Percentiles rank a stretch among this genome's conserved stretches.
These are phyloP conservation scores for Apodemus agrarius DNA, from an alignment of 2,797 vertebrate genomes.

Conservation along the genomic window DNA sequence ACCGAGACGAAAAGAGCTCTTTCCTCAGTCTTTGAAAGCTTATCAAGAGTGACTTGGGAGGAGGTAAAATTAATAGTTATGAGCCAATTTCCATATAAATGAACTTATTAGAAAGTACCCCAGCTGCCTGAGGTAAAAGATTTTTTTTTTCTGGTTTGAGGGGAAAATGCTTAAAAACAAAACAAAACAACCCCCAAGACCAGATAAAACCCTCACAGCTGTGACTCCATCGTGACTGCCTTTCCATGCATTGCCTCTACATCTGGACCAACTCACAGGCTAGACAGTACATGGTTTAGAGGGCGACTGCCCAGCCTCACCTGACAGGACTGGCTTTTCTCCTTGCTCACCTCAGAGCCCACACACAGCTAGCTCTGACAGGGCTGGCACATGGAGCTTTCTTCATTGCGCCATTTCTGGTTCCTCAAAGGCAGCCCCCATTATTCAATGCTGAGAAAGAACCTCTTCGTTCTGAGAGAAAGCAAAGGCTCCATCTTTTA, in stretches of 20 bases:
- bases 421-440: neutral
- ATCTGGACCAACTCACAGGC: slow-evolving; percentile 14
- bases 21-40: slow-evolving; percentile 86
- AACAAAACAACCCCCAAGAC: neutral
- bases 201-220: slow-evolving; percentile 46
- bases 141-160: slow-evolving; percentile 83
- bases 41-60: slow-evolving; percentile 85
- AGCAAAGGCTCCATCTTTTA: neutral
- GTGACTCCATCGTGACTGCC: slow-evolving; percentile 74
- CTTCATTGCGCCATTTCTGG: neutral
- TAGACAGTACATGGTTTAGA: neutral
- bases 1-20: slow-evolving; percentile 82
- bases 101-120: slow-evolving; percentile 85
- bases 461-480: neutral
- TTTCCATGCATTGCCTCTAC: slow-evolving; percentile 56
- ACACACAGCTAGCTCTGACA: neutral
- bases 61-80: slow-evolving; percentile 85
- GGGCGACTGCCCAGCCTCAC: neutral
- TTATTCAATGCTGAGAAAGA: neutral
- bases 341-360: neutral
- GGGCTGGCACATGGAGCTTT: slow-evolving; percentile 51
- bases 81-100: slow-evolving; percentile 87
- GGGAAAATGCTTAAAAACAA: slow-evolving; percentile 77
- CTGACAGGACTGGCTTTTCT: neutral
- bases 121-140: slow-evolving; percentile 84